phyloP scores from a whole-genome alignment of 2,113 vertebrate genomes.

The Istiophorus platypterus region DNA sequence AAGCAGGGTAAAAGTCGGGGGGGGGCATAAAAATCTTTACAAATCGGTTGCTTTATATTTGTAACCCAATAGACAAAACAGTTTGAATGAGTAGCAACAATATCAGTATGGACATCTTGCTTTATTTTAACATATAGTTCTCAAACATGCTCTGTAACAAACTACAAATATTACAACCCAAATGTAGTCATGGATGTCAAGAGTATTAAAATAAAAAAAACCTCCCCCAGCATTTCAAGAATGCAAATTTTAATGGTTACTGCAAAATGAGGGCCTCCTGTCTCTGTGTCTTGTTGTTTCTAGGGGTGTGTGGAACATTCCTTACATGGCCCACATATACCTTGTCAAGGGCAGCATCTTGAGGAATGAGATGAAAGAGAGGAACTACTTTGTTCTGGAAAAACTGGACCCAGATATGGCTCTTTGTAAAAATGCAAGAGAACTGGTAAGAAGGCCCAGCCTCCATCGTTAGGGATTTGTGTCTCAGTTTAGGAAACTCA shows the following conservation, averaged over 20 bases:
- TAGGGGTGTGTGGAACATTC: constrained; percentile 97
- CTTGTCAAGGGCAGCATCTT: constrained; percentile 91
- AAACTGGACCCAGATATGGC: constrained; percentile 97
- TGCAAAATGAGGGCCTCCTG: constrained; percentile 35
- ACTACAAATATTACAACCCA: not conserved
- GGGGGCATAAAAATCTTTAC: not conserved
- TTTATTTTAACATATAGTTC: not conserved
- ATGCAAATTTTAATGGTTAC: constrained; percentile 1
- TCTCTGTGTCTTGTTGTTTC: constrained; percentile 55
- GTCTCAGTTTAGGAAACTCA: not conserved
- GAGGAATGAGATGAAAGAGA: constrained; percentile 92
- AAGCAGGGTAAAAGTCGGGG: not conserved
- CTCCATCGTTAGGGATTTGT: constrained; percentile 2
- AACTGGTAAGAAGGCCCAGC: constrained; percentile 88
- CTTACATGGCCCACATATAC: constrained; percentile 95
- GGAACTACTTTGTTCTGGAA: constrained; percentile 94
- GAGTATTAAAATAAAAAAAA: constrained; percentile 4
- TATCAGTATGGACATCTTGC: not conserved
- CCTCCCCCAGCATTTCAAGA: constrained; percentile 7
- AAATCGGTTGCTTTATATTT: not conserved
- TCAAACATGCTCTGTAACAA: not conserved
- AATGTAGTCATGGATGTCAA: constrained; percentile 14
- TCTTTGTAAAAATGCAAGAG: constrained; percentile 92
- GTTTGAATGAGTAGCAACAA: not conserved
- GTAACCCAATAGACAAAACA: not conserved